Base-by-base conservation (phyloP, 2,113 vertebrate genomes). In the Channa maculata region DNA sequence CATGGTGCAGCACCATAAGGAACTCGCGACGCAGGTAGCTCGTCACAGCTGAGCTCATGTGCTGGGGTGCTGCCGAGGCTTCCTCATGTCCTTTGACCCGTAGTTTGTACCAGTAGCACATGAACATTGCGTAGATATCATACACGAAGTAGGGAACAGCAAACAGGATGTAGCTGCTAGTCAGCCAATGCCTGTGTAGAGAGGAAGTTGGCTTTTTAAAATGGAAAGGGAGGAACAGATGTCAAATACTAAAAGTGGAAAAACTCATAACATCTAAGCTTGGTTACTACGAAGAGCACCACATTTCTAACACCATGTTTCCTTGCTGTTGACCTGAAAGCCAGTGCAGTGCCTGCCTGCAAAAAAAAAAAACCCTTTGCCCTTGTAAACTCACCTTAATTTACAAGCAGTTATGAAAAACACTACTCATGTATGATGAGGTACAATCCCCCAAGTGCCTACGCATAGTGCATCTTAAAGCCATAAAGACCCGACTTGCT, bases 61-160 rank as follows among this genome's bases (percentile, higher is more conserved):
- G 70, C 60, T 65, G 57, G 84, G 88, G 89, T 34, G 88, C 86
- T 0, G 81, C 86, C 0, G 86, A 75, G 37, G 91, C 92, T 63
- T 91, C 92, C 84, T 95, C 95, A 0, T 97, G 96, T 3, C 95
- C 96, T 89, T 96, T 97, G 90, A 97, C 94, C 82, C 91, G 93
- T 3, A 95, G 88, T 86, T 96, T 97, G 94, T 97, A 95, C 95
- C 96, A 95, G 84, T 98, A 95, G 82, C 96, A 97, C 89, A 97
- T 94, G 89, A 96, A 98, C 96, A 98, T 98, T 75, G 96, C 96
- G 1, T 97, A 97, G 92, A 97, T 94, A 77, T 98, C 96, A 0
- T 97, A 98, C 55, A 96, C 93, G 62, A 98, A 98, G 91, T 98
- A 98, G 75, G 96, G 96, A 39, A 97, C 95, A 0, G 96, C 96